phyloP scores from a whole-genome alignment of 2,888 invertebrate genomes.

The Formica aserva region DNA sequence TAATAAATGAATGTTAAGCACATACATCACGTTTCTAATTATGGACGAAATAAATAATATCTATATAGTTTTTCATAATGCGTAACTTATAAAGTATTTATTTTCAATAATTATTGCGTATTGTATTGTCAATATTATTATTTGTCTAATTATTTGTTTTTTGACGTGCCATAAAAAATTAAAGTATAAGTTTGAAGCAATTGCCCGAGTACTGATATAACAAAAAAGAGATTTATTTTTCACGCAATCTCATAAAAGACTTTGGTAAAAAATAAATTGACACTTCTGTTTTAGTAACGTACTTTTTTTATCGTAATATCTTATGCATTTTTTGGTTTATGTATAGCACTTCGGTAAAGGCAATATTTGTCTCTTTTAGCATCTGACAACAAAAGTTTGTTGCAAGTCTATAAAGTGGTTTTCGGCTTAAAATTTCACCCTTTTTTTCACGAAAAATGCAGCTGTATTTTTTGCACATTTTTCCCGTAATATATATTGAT shows the following conservation, averaged over 20 bases:
- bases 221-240: not conserved
- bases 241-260: not conserved
- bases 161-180: not conserved
- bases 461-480: not conserved
- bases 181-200: not conserved
- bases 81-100: not conserved
- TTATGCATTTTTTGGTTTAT: not conserved
- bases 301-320: not conserved
- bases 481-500: not conserved
- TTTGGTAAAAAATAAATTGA: conserved; percentile 17
- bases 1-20: conserved; percentile 6
- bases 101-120: not conserved
- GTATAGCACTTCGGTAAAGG: not conserved
- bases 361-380: not conserved
- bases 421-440: not conserved
- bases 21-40: not conserved
- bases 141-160: not conserved
- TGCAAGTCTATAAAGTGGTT: not conserved
- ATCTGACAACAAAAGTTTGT: not conserved
- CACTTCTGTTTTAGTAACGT: not conserved
- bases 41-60: not conserved
- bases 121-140: not conserved
- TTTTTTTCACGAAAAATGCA: not conserved
- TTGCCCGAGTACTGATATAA: not conserved
- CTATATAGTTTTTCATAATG: not conserved